Conservation (phyloP, 1,140 invertebrate species). For the Aphis craccivora region DNA sequence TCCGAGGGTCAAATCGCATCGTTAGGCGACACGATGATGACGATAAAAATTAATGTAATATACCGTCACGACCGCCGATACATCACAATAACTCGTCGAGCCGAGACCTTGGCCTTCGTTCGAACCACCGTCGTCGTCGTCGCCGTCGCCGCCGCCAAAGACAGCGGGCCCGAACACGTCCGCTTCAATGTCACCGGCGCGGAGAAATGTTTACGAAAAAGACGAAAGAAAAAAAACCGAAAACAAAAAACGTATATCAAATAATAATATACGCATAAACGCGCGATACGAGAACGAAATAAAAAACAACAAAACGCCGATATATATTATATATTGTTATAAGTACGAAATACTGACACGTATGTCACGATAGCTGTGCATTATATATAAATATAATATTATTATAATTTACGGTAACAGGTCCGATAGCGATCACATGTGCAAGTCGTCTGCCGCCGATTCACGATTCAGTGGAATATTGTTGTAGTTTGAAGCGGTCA, state of each 20-base stretch:
- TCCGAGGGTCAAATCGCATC: not conserved
- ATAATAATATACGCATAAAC: not conserved
- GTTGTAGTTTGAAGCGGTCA: not conserved
- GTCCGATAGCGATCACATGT: not conserved
- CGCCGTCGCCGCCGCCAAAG: not conserved
- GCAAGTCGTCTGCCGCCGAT: not conserved
- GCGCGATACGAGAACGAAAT: not conserved
- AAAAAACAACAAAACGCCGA: constrained; percentile 7
- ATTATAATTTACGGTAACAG: not conserved
- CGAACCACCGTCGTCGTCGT: not conserved
- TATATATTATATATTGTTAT: not conserved
- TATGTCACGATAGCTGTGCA: not conserved
- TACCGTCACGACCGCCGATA: not conserved
- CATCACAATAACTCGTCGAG: not conserved
- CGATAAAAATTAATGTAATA: not conserved
- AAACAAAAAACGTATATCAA: not conserved
- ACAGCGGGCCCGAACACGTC: not conserved
- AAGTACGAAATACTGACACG: constrained; percentile 7
- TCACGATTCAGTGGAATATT: not conserved
- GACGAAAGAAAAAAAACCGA: constrained; percentile 29
- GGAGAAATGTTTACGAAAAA: constrained; percentile 9
- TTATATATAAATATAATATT: not conserved
- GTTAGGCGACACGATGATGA: not conserved
- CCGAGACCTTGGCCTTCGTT: not conserved
- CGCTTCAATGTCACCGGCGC: constrained; percentile 7